Conservation (phyloP, 1,140 invertebrate species). For the Bombyx mandarina region DNA sequence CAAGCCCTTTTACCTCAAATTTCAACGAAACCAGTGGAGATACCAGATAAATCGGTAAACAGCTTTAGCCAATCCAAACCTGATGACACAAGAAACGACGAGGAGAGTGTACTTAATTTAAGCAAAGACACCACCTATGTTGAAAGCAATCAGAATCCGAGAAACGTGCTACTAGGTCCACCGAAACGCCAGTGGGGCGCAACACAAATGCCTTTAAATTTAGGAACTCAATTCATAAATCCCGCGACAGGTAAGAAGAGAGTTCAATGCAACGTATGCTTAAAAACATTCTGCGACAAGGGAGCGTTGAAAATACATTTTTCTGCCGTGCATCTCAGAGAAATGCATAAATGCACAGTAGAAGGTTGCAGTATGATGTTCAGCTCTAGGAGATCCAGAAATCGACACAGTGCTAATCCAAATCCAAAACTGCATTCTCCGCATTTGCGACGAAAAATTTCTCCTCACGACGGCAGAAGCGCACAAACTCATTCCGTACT, state of each 20-base stretch:
- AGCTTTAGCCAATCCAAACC: slow-evolving; percentile 25
- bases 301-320: slow-evolving; percentile 99
- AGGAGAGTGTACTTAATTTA: slow-evolving; percentile 81
- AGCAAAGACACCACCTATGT: slow-evolving; percentile 71
- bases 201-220: slow-evolving; percentile 83
- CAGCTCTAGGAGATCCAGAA: slow-evolving; percentile 94
- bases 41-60: slow-evolving; percentile 31
- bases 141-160: slow-evolving; percentile 50
- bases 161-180: slow-evolving; percentile 75
- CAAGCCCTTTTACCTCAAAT: slow-evolving; percentile 61
- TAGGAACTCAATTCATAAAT: slow-evolving; percentile 92
- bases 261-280: slow-evolving; percentile 97
- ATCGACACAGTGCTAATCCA: slow-evolving; percentile 97
- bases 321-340: slow-evolving; percentile 97
- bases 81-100: slow-evolving; percentile 73
- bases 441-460: slow-evolving; percentile 91
- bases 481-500: slow-evolving; percentile 87
- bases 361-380: slow-evolving; percentile 99
- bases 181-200: slow-evolving; percentile 93
- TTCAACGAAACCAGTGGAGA: slow-evolving; percentile 39
- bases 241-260: slow-evolving; percentile 94
- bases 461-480: slow-evolving; percentile 91
- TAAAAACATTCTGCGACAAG: slow-evolving; percentile 99
- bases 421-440: slow-evolving; percentile 99
- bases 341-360: slow-evolving; percentile 99